Base-by-base conservation (phyloP, 2,797 vertebrate species). In the Paramormyrops hopkinsi region DNA sequence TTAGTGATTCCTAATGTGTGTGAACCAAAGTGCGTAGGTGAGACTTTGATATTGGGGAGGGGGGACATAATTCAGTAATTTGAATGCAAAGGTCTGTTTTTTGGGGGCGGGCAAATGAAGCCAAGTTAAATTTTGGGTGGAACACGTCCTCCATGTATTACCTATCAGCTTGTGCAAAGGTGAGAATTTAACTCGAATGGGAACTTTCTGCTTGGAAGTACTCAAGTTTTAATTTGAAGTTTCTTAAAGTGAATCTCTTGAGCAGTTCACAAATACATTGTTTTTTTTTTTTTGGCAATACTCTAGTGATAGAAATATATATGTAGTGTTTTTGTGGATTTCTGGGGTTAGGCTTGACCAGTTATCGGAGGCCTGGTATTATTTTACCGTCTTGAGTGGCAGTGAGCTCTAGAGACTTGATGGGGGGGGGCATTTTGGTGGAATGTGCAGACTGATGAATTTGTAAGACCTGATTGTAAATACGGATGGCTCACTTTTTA, bases 401-500 rank as follows among this genome's bases (percentile, higher is more conserved):
- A 41, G 29, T 73, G 83, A 86, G 56, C 83, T 54, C 25, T 54
- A 22, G 19, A 33, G 12, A 2, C 22, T 6, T 12, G 12, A n/a
- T 84, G 83, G 3, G 29, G 29, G 29, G 29, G 29, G 53, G 44
- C 33, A 65, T 56, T 62, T 25, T 9, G 54, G 54, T 62, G 86
- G 33, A 44, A 44, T 22, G 54, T 88, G 41, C 29, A 65, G 86
- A 7, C 89, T 62, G 33, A 25, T 50, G 14, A 82, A 88, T 88
- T 29, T 83, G 54, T 50, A 73, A n/a, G 22, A 83, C 54, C 44
- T 92, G 93, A 41, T 94, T 95, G 93, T 93, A 93, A 94, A 94
- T 95, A 94, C 92, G 93, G 92, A 93, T 93, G 85, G 94, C 93
- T 93, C 94, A 93, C 94, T 94, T 95, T 76, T 95, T 93, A 92